Evolutionary conservation across 1,140 invertebrate species (phyloP), one percentile per base, ranked within the genome.

Genomic region (Cheumatopsyche charites): DNA sequence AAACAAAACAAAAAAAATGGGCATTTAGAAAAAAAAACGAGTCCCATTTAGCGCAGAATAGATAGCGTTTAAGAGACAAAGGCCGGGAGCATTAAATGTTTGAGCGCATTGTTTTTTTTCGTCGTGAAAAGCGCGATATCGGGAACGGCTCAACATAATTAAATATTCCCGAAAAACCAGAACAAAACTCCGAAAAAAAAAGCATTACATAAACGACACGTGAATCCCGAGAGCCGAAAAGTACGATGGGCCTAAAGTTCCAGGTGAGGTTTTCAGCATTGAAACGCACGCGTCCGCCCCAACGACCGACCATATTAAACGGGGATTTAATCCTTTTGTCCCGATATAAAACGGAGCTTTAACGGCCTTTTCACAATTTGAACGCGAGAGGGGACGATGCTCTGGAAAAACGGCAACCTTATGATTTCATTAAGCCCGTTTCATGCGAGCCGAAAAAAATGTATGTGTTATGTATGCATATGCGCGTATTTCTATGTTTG

Each of bases 301-400:
- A 7, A 21, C 25, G 13, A 19, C 17, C 23, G 63, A 66, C 63
- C 36, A 49, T 49, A 66, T 66, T 66, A 66, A 66, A 66, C 63
- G 45, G 36, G 63, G 43, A 66, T 66, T 66, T 47, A 47, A 66
- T 66, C 63, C 63, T 66, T 66, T 66, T 66, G 63, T 66, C 43
- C 45, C 63, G 21, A 23, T 66, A 66, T 49, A 66, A 66, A 66
- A 49, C 43, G 25, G 45, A 41, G 42, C 9, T 45, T 66, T 66
- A 58, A 63, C 62, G 12, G 29, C 62, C 62, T 63, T 42, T 63
- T 63, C 62, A 63, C 62, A 63, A 63, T 63, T 63, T 15, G 15
- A 63, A 62, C 15, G 26, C 26, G 15, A 17, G 19, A 9, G 9
- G n/a, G 47, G 19, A 52, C 15, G 19, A 52, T 17, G 21, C 11